Evolutionary conservation across 2,797 vertebrate genomes (phyloP).

Genomic region (Micropoecilia bifurca): DNA sequence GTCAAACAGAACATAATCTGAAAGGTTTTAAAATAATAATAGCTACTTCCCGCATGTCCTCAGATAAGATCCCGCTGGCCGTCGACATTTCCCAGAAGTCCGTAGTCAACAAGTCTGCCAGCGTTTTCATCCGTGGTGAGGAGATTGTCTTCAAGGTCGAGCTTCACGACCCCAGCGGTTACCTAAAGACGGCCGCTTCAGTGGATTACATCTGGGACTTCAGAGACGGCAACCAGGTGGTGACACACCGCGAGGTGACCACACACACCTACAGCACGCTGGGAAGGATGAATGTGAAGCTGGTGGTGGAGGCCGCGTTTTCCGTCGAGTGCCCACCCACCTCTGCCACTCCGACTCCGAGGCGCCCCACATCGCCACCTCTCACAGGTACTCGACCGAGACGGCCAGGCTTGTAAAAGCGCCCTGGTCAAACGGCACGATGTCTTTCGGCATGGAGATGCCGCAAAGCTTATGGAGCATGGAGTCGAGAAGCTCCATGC

Average conservation of each 20-base stretch:
- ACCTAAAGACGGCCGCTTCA: slow-evolving; percentile 85
- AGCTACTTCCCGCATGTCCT: neutral
- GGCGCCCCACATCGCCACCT: slow-evolving; percentile 31
- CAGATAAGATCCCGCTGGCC: slow-evolving; percentile 90
- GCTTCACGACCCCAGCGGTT: slow-evolving; percentile 92
- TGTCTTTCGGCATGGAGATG: neutral
- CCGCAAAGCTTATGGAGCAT: neutral
- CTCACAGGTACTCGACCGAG: slow-evolving; percentile 63
- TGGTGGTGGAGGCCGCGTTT: slow-evolving; percentile 89
- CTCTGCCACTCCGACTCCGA: slow-evolving; percentile 64
- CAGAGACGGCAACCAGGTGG: slow-evolving; percentile 86
- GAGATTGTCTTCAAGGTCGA: slow-evolving; percentile 86
- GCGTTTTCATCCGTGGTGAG: slow-evolving; percentile 86
- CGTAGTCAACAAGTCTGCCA: slow-evolving; percentile 84
- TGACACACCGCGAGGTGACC: slow-evolving; percentile 83
- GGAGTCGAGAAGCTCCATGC: neutral
- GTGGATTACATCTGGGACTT: slow-evolving; percentile 93
- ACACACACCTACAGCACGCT: slow-evolving; percentile 80
- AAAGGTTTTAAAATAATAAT: neutral
- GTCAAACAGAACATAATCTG: slow-evolving; percentile 8
- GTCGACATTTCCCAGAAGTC: slow-evolving; percentile 91
- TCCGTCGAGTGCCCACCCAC: slow-evolving; percentile 79
- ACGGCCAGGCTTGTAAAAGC: neutral
- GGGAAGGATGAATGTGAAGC: slow-evolving; percentile 85
- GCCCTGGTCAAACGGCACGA: neutral